Evolutionary conservation across 2,888 invertebrate species (phyloP).

Genomic region (Amiota communis): DNA sequence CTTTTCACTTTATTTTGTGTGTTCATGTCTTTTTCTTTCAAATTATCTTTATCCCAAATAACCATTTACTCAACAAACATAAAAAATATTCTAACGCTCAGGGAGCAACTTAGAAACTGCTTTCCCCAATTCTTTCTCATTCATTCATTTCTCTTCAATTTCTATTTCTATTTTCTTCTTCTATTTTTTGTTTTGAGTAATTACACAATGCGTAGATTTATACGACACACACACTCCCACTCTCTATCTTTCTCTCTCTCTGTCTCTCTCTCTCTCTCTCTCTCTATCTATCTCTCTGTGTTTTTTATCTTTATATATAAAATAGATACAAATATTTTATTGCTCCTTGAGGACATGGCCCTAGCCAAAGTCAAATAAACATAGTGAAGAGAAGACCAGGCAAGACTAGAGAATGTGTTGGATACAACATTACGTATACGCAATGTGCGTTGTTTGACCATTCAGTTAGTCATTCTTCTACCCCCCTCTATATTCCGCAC

Average conservation of each 20-base stretch:
- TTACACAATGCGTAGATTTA: conserved; percentile 59
- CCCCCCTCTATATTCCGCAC: too few species aligned
- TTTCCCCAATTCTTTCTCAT: background rate
- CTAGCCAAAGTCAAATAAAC: background rate
- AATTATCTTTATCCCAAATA: conserved; percentile 4
- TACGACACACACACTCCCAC: conserved; percentile 38
- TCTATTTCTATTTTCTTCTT: conserved; percentile 5
- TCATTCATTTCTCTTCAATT: background rate
- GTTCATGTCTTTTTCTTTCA: background rate
- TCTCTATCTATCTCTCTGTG: too few species aligned
- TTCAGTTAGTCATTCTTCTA: background rate
- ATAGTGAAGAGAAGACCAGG: background rate
- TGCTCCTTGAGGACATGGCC: conserved; percentile 63
- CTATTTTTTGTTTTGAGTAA: conserved; percentile 58
- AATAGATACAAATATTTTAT: conserved; percentile 67
- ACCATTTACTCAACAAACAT: conserved; percentile 12
- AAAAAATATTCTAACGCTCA: conserved; percentile 48
- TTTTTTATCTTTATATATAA: conserved; percentile 33
- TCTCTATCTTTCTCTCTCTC: too few species aligned
- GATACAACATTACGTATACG: conserved; percentile 35
- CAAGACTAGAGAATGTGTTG: conserved; percentile 14
- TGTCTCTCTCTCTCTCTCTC: too few species aligned
- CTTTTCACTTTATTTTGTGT: background rate
- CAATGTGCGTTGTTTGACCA: background rate
- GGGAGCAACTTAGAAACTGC: conserved; percentile 33